phyloP scores from a whole-genome alignment of 2,113 vertebrate species.

The Mola mola region DNA sequence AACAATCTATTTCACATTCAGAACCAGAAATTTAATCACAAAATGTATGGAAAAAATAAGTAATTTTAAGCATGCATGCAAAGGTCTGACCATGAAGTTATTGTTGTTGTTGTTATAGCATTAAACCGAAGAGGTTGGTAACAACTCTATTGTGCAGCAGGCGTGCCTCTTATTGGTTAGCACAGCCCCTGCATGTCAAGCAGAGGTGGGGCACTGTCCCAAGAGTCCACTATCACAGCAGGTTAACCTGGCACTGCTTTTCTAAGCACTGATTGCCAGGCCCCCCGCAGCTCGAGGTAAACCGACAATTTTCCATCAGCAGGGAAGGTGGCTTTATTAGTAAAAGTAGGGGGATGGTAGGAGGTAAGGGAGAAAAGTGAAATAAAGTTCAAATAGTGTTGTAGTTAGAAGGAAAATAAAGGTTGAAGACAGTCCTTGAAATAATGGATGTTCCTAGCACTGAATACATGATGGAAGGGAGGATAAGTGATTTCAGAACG shows the following conservation, averaged over 20 bases:
- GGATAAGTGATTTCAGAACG: no score
- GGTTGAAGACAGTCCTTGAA: constrained; percentile 44
- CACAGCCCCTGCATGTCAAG: constrained; percentile 87
- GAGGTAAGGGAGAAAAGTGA: constrained; percentile 67
- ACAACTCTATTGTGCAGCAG: constrained; percentile 84
- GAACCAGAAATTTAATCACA: constrained; percentile 30
- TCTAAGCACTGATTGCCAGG: constrained; percentile 90
- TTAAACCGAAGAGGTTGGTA: constrained; percentile 84
- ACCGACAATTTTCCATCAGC: constrained; percentile 91
- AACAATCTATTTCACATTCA: constrained; percentile 12
- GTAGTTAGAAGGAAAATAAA: constrained; percentile 45
- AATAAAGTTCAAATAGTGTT: constrained; percentile 69
- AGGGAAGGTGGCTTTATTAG: constrained; percentile 91
- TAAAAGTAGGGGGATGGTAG: constrained; percentile 73
- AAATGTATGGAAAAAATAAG: constrained; percentile 36
- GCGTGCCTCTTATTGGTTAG: constrained; percentile 83
- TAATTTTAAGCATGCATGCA: constrained; percentile 44
- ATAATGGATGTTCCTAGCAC: no score
- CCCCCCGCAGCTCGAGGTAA: constrained; percentile 89
- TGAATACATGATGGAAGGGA: no score
- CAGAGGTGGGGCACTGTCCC: constrained; percentile 85
- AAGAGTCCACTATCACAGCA: constrained; percentile 90
- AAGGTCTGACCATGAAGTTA: constrained; percentile 46
- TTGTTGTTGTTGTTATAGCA: constrained; percentile 49
- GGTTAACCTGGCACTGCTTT: constrained; percentile 92